phyloP scores from a whole-genome alignment of 2,797 vertebrate species.

The Brachymystax lenok region DNA sequence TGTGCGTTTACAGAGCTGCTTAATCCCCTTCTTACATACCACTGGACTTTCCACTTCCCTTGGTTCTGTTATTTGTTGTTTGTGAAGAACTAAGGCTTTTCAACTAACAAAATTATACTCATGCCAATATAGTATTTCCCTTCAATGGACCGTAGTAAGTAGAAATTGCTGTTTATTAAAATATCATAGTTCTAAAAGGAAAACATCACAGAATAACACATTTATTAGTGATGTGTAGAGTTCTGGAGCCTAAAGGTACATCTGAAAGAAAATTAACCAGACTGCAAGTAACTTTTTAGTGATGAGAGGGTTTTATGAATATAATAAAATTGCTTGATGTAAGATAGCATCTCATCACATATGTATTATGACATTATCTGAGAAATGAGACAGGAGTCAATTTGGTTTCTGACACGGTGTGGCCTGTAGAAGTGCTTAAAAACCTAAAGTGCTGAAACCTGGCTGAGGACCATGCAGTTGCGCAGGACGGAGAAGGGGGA shows the following conservation, averaged over 20 bases:
- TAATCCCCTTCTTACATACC: constrained; percentile 74
- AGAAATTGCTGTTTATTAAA: too few species aligned
- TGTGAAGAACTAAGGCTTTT: constrained; percentile 36
- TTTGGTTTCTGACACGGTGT: background rate
- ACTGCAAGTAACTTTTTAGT: too few species aligned
- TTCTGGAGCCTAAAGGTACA: too few species aligned
- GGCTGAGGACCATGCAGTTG: constrained; percentile 53
- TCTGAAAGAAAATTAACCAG: too few species aligned
- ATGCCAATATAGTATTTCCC: too few species aligned
- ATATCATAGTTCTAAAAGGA: background rate
- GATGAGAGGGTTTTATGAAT: too few species aligned
- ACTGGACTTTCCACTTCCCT: constrained; percentile 63
- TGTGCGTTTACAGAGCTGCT: constrained; percentile 59
- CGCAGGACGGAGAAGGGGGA: constrained; percentile 56
- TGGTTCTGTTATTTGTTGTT: constrained; percentile 50
- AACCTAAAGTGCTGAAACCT: constrained; percentile 49
- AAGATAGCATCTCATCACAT: background rate
- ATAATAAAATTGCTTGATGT: too few species aligned
- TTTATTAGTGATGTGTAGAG: too few species aligned
- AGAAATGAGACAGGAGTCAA: background rate
- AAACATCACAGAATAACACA: background rate
- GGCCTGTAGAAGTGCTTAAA: constrained; percentile 9
- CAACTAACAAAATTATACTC: constrained; percentile 8
- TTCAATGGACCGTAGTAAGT: too few species aligned
- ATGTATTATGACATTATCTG: background rate